Percentiles rank a stretch among this genome's conserved stretches.
Conservation (phyloP, 2,797 vertebrate species). For the Sebastes jordani region DNA sequence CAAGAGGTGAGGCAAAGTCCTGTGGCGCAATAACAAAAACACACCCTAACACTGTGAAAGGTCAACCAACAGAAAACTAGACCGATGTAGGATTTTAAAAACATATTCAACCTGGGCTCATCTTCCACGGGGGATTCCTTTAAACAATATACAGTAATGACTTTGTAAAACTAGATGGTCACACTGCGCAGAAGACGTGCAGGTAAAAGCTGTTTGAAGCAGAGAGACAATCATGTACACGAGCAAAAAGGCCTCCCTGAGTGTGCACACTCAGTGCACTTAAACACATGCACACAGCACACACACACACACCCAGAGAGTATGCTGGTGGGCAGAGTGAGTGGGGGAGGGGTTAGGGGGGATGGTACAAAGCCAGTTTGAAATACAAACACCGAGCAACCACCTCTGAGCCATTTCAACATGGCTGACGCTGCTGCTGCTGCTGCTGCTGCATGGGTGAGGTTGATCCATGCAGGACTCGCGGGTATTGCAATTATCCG, state of each 20-base stretch:
- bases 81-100: slow-evolving; percentile 22
- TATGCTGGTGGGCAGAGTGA: slow-evolving; percentile 69
- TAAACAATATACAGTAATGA: slow-evolving; percentile 3
- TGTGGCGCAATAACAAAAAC: slow-evolving; percentile 79
- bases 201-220: slow-evolving; percentile 26
- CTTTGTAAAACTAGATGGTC: slow-evolving; percentile 8
- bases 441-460: slow-evolving; percentile 49
- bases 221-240: slow-evolving; percentile 45
- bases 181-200: not conserved
- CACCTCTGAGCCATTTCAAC: slow-evolving; percentile 74
- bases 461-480: slow-evolving; percentile 37
- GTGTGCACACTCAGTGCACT: slow-evolving; percentile 7
- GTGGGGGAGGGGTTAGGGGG: slow-evolving; percentile 73
- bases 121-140: not conserved
- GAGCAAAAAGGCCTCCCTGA: slow-evolving; percentile 39
- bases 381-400: slow-evolving; percentile 78
- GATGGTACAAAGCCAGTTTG: slow-evolving; percentile 80
- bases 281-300: slow-evolving; percentile 35
- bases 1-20: slow-evolving; percentile 80
- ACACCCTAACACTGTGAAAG: slow-evolving; percentile 73
- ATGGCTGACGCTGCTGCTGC: slow-evolving; percentile 50
- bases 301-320: slow-evolving; percentile 35
- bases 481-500: slow-evolving; percentile 25
- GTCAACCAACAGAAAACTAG: slow-evolving; percentile 59
- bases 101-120: not conserved